These are phyloP conservation scores for Poecilus cupreus DNA, from an alignment of 2,888 invertebrate species.

Conservation along the genomic window DNA sequence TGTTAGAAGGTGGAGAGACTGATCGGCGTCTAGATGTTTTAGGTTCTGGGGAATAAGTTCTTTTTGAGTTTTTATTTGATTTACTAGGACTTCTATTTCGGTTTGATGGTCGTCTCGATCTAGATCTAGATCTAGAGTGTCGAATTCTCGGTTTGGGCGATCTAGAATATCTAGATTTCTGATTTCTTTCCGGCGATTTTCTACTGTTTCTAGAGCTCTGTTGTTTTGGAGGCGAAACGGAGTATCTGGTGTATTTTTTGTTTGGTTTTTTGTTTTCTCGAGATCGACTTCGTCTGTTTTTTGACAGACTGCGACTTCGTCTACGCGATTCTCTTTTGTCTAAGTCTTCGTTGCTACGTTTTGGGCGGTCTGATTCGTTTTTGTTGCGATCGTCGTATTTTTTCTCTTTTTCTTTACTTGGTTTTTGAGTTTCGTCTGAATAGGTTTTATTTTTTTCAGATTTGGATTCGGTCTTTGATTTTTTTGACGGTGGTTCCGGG, in stretches of 20 bases:
- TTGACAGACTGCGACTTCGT: conserved; percentile 60
- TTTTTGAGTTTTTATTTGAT: conserved; percentile 60
- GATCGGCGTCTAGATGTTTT: conserved; percentile 26
- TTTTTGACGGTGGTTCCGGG: conserved; percentile 65
- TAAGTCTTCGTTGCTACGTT: conserved; percentile 65
- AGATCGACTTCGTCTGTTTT: conserved; percentile 51
- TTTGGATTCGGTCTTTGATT: conserved; percentile 60
- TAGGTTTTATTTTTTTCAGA: conserved; percentile 62
- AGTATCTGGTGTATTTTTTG: conserved; percentile 46
- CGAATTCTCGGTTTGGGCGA: conserved; percentile 60
- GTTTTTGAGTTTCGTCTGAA: conserved; percentile 62
- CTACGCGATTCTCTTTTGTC: conserved; percentile 64
- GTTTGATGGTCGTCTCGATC: conserved; percentile 66
- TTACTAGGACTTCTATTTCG: conserved; percentile 67
- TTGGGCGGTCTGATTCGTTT: conserved; percentile 62
- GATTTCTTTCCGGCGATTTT: conserved; percentile 60
- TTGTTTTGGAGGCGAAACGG: conserved; percentile 51
- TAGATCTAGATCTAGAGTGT: conserved; percentile 52
- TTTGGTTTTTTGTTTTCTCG: conserved; percentile 39
- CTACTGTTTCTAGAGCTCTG: conserved; percentile 12
- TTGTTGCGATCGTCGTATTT: conserved; percentile 59
- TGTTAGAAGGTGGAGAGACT: conserved; percentile 39
- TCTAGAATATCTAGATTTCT: conserved; percentile 60
- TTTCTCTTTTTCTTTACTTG: conserved; percentile 62
- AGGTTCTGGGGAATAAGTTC: conserved; percentile 56